Evolutionary conservation across 2,113 vertebrate species (phyloP).

Genomic region (Pachycephala philippinensis): DNA sequence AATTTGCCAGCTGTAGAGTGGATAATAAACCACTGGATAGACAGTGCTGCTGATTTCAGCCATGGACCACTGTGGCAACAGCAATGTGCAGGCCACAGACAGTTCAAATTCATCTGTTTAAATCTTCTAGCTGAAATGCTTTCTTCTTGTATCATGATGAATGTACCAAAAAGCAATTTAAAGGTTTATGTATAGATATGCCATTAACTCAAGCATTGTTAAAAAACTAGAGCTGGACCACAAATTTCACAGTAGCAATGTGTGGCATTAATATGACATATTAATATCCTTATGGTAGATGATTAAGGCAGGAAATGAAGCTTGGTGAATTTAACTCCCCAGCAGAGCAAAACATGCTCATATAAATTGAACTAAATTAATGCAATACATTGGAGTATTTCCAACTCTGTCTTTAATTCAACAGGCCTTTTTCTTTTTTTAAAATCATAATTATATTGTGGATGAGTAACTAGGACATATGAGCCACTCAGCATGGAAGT

Average conservation of each 20-base stretch:
- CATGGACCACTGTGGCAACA: not conserved
- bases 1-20: not conserved
- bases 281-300: not conserved
- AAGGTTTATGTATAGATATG: not conserved
- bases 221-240: not conserved
- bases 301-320: slow-evolving; percentile 49
- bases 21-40: not conserved
- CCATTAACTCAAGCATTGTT: not conserved
- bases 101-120: not conserved
- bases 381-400: not conserved
- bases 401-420: slow-evolving; percentile 25
- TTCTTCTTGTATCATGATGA: not conserved
- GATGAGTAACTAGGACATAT: not conserved
- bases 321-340: slow-evolving; percentile 34
- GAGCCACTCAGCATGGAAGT: not conserved
- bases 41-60: not conserved
- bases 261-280: not conserved
- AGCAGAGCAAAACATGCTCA: not conserved
- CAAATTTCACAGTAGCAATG: not conserved
- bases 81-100: not conserved
- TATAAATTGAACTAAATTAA: slow-evolving; percentile 33
- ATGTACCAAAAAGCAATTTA: not conserved
- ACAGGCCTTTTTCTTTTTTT: not conserved
- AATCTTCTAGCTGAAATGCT: not conserved
- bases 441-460: slow-evolving; percentile 5